Percentiles rank a stretch among this genome's conserved stretches.
phyloP scores from a whole-genome alignment of 2,113 vertebrate species.

The Patagioenas fasciata region DNA sequence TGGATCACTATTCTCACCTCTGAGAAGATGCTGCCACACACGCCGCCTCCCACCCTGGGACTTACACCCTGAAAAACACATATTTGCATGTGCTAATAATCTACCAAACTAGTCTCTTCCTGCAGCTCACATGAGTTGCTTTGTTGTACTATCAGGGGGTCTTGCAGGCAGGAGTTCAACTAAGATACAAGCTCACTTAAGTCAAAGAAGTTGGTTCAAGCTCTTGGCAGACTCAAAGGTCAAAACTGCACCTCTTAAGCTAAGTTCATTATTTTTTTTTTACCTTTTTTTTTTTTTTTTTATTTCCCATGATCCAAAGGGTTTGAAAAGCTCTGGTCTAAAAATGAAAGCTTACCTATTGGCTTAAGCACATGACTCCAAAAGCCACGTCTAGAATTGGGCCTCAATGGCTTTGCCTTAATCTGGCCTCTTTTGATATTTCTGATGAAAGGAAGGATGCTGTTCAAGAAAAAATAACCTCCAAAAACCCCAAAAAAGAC shows the following conservation, averaged over 20 bases:
- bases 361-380: not conserved
- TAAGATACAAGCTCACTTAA: not conserved
- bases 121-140: not conserved
- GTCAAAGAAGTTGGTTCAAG: not conserved
- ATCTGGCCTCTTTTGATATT: not conserved
- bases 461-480: not conserved
- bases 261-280: not conserved
- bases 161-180: not conserved
- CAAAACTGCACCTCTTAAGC: not conserved
- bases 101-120: not conserved
- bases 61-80: not conserved
- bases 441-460: not conserved
- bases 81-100: not conserved
- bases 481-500: too few species aligned
- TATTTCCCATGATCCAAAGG: not conserved
- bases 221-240: not conserved
- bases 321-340: not conserved
- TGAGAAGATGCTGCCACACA: not conserved
- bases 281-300: not conserved
- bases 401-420: not conserved
- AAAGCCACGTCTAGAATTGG: not conserved
- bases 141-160: not conserved
- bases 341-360: not conserved
- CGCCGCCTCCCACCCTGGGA: not conserved
- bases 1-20: not conserved